Conservation (phyloP, 2,113 vertebrate genomes). For the Nothoprocta pentlandii region DNA sequence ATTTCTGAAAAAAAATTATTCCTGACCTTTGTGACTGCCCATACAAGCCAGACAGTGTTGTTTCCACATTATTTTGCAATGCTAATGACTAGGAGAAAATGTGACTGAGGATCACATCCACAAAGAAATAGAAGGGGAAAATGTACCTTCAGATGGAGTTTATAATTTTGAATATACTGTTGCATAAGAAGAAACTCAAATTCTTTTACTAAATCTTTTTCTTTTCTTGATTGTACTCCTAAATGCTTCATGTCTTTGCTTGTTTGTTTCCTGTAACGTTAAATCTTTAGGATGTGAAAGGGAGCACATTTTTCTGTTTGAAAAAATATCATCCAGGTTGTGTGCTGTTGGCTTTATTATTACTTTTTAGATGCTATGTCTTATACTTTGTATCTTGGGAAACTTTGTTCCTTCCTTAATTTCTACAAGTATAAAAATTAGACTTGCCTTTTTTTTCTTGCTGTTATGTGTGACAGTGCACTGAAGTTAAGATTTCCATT, state of each 20-base stretch:
- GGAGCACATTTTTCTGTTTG: not conserved
- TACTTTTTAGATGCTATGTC: not conserved
- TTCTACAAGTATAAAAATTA: not conserved
- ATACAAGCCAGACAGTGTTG: accelerated
- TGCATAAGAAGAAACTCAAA: not conserved
- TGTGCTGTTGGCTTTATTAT: not conserved
- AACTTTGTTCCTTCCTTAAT: not conserved
- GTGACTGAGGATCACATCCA: accelerated
- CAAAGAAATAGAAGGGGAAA: not conserved
- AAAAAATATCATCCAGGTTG: not conserved
- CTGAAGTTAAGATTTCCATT: not conserved
- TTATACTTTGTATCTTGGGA: not conserved
- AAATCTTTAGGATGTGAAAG: not conserved
- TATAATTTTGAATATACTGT: not conserved
- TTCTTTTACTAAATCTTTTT: not conserved
- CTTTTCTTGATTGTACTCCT: not conserved
- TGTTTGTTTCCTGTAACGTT: not conserved
- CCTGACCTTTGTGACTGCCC: not conserved
- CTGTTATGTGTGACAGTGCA: not conserved
- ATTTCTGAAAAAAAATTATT: not conserved
- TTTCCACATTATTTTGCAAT: not conserved
- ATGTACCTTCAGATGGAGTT: not conserved
- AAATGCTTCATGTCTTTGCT: too few relatives aligned
- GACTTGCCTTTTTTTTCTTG: not conserved
- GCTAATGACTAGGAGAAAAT: not conserved